phyloP scores from a whole-genome alignment of 1,140 invertebrate genomes.

The Pseudomyrmex pallidus region DNA sequence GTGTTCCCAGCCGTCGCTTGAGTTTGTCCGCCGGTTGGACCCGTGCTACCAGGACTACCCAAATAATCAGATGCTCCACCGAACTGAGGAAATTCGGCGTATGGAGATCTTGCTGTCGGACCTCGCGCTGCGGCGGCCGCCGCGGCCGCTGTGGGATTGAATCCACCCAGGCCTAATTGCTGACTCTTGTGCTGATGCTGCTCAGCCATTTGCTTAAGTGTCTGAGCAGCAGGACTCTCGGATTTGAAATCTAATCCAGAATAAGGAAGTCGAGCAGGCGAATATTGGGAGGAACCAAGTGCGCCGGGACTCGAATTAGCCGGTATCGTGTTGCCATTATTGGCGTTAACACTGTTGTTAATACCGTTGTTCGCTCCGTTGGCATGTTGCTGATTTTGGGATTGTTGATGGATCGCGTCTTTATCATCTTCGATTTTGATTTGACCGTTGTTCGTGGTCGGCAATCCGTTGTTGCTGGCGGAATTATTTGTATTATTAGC shows the following conservation, averaged over 20 bases:
- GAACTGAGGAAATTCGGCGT: slow-evolving; percentile 85
- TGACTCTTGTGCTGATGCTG: slow-evolving; percentile 96
- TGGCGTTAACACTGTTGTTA: slow-evolving; percentile 70
- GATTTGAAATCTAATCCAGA: slow-evolving; percentile 86
- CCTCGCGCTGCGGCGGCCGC: slow-evolving; percentile 77
- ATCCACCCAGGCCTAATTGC: slow-evolving; percentile 82
- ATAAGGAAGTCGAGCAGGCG: slow-evolving; percentile 83
- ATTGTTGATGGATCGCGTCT: slow-evolving; percentile 78
- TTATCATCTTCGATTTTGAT: slow-evolving; percentile 84
- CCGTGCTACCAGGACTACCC: slow-evolving; percentile 84
- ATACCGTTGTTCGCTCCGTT: slow-evolving; percentile 66
- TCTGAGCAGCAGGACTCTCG: slow-evolving; percentile 95
- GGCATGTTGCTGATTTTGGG: slow-evolving; percentile 67
- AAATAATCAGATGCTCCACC: slow-evolving; percentile 82
- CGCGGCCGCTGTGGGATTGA: slow-evolving; percentile 80
- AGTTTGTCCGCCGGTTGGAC: slow-evolving; percentile 72
- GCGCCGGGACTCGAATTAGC: slow-evolving; percentile 78
- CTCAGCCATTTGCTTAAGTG: slow-evolving; percentile 97
- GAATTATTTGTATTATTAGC: slow-evolving; percentile 56
- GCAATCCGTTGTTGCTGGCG: slow-evolving; percentile 66
- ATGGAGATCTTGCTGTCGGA: slow-evolving; percentile 84
- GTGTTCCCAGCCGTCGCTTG: slow-evolving; percentile 65
- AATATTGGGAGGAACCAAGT: slow-evolving; percentile 82
- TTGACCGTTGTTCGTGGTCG: slow-evolving; percentile 81
- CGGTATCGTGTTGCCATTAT: slow-evolving; percentile 72